phyloP scores from a whole-genome alignment of 2,113 vertebrate genomes.

The Nesogale talazaci region DNA sequence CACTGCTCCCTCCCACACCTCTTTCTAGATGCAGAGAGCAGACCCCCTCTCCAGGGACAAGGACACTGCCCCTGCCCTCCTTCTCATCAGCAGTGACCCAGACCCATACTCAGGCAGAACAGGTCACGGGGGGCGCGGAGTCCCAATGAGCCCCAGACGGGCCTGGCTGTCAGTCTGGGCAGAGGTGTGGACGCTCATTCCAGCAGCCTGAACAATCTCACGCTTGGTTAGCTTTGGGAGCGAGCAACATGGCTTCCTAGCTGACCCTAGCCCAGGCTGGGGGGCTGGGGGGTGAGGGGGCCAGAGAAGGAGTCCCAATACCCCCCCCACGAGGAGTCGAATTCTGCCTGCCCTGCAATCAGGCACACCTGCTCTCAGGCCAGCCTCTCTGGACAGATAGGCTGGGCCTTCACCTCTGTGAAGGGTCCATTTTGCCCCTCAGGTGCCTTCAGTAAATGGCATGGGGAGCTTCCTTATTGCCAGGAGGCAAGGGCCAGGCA shows the following conservation, averaged over 20 bases:
- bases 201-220: background rate
- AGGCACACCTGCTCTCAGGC: background rate
- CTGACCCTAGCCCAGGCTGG: background rate
- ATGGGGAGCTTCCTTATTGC: too few species aligned
- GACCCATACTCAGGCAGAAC: background rate
- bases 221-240: background rate
- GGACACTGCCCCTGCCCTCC: background rate
- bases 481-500: too few species aligned
- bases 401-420: background rate
- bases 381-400: background rate
- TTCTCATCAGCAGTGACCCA: background rate
- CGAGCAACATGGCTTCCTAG: background rate
- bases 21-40: background rate
- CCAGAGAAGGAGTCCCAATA: background rate
- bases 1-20: background rate
- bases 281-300: rapidly evolving
- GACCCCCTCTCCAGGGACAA: background rate
- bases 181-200: rapidly evolving
- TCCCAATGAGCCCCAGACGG: background rate
- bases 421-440: too few species aligned
- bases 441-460: too few species aligned
- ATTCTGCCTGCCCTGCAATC: background rate
- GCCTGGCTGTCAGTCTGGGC: rapidly evolving
- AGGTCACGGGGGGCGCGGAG: background rate
- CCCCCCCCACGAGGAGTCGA: rapidly evolving